Conservation (phyloP, 2,888 invertebrate species). For the Cistogaster globosa region DNA sequence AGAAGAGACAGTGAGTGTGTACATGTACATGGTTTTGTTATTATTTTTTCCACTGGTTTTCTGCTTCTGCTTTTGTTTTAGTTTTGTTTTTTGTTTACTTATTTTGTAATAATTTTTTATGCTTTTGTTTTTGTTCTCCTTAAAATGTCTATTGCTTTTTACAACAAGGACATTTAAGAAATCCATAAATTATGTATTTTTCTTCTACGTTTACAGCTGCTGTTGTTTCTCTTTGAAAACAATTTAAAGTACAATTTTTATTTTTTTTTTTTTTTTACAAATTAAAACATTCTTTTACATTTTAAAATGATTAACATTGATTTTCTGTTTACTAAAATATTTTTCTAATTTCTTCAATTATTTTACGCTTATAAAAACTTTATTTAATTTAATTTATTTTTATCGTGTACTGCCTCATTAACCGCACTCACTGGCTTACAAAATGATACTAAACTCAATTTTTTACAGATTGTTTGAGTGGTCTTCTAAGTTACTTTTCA, state of each 20-base stretch:
- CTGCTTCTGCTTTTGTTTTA: background rate
- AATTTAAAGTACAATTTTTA: background rate
- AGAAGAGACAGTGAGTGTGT: background rate
- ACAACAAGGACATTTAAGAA: slow-evolving; percentile 71
- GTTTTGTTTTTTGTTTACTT: slow-evolving; percentile 5
- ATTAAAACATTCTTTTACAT: slow-evolving; percentile 12
- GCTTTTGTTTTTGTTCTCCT: slow-evolving; percentile 44
- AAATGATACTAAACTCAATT: slow-evolving; percentile 58
- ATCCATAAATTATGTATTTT: slow-evolving; percentile 65
- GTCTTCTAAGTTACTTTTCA: background rate
- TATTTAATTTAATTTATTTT: slow-evolving; percentile 3
- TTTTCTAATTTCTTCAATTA: background rate
- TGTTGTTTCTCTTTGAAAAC: background rate
- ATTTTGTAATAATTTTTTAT: slow-evolving; percentile 41
- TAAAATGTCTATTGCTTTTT: slow-evolving; percentile 54
- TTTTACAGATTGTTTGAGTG: slow-evolving; percentile 8
- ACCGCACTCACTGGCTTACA: slow-evolving; percentile 61
- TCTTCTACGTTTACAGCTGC: slow-evolving; percentile 7
- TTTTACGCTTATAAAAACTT: background rate
- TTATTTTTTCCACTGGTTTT: slow-evolving; percentile 13
- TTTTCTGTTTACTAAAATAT: background rate
- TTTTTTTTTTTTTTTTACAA: background rate
- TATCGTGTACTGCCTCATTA: slow-evolving; percentile 36
- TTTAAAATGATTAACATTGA: slow-evolving; percentile 1
- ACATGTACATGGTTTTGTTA: slow-evolving; percentile 30